Percentiles rank a stretch among this genome's conserved stretches.
Evolutionary conservation across 2,888 invertebrate genomes (phyloP).

Genomic region (Erebia epiphron): DNA sequence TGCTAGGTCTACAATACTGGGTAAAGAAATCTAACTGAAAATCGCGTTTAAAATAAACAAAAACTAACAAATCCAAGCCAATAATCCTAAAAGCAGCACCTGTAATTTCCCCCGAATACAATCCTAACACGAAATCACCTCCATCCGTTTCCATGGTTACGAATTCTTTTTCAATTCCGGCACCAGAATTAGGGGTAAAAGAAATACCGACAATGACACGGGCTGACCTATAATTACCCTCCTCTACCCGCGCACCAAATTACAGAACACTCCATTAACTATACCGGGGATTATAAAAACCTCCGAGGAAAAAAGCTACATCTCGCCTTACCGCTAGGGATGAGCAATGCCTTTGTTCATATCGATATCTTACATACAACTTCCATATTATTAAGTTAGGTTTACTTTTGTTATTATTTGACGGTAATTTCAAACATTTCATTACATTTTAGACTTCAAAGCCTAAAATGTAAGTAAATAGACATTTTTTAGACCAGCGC

Average conservation of each 20-base stretch:
- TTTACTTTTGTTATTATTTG: too few species aligned
- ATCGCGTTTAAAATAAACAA: neutral
- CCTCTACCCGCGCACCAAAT: constrained; percentile 63
- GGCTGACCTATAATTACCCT: constrained; percentile 75
- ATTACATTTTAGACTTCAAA: too few species aligned
- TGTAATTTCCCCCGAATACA: constrained; percentile 29
- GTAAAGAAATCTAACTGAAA: neutral
- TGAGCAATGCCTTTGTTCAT: constrained; percentile 41
- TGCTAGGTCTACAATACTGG: neutral
- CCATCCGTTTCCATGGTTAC: constrained; percentile 34
- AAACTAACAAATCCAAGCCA: constrained; percentile 7
- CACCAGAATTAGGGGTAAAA: constrained; percentile 61
- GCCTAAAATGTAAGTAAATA: too few species aligned
- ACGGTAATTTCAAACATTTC: too few species aligned
- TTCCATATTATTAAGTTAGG: neutral
- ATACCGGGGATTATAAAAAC: constrained; percentile 72
- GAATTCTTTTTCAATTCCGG: constrained; percentile 55
- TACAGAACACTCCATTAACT: constrained; percentile 74
- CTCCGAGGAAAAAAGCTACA: constrained; percentile 58
- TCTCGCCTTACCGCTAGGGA: constrained; percentile 62
- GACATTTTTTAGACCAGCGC: too few species aligned
- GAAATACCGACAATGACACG: constrained; percentile 78
- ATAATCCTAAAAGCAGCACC: constrained; percentile 13
- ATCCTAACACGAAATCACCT: constrained; percentile 25
- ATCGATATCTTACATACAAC: constrained; percentile 48